A percentile compares a stretch with the other conserved stretches of the same genome.
Conservation (phyloP, 2,797 vertebrate species). For the Cichlasoma orientale region DNA sequence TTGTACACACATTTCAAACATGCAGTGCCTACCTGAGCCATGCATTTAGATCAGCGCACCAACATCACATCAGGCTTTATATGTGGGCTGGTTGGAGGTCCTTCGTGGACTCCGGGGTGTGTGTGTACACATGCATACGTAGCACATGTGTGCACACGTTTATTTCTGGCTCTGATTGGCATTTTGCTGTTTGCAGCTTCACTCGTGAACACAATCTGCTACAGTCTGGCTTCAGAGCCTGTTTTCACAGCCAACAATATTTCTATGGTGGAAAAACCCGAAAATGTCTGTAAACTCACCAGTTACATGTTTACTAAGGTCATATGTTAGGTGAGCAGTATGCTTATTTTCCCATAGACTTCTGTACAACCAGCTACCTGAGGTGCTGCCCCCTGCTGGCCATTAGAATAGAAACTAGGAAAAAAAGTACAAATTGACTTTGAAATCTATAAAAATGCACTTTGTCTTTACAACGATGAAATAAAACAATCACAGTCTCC, state of each 20-base stretch:
- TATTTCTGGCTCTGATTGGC: not conserved
- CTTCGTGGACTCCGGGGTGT: not conserved
- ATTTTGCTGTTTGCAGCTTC: rapidly evolving
- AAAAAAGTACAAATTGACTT: too few relatives aligned
- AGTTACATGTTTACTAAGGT: not conserved
- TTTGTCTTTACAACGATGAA: too few relatives aligned
- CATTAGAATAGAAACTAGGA: too few relatives aligned
- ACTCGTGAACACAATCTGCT: rapidly evolving
- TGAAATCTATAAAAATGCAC: too few relatives aligned
- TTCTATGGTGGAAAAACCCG: rapidly evolving
- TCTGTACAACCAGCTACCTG: too few relatives aligned
- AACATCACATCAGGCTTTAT: not conserved
- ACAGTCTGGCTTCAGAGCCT: rapidly evolving
- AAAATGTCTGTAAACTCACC: not conserved
- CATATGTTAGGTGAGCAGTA: rapidly evolving
- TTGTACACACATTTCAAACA: not conserved
- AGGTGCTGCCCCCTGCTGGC: too few relatives aligned
- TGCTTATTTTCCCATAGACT: too few relatives aligned
- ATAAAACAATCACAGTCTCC: too few relatives aligned
- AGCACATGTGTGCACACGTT: not conserved
- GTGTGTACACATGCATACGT: not conserved
- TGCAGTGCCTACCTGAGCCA: not conserved
- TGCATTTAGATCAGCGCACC: not conserved
- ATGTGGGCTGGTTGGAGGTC: not conserved
- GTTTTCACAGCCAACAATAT: not conserved